Evolutionary conservation across 2,113 vertebrate species (phyloP), one percentile per base, ranked within the genome.

Genomic region (Odontophorus gujanensis): DNA sequence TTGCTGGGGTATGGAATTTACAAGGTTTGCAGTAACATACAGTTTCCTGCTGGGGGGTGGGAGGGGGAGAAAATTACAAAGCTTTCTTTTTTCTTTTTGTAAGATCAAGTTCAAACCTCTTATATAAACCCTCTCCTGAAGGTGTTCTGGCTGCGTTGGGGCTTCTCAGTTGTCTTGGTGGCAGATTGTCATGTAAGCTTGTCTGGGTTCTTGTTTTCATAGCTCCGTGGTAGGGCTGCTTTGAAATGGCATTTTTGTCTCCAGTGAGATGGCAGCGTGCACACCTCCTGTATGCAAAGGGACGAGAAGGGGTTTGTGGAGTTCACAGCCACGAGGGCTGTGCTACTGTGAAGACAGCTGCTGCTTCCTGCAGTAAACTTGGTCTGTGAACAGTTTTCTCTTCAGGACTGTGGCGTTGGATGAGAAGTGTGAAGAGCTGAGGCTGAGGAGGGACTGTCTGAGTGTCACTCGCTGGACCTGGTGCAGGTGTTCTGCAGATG

Each of bases 11-110:
- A 63, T 81, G 83, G 75, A 81, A 95, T 93, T 96, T 93, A 91
- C 88, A 74, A 93, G 96, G 86, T 81, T 96, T 91, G 66, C 62
- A 94, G 96, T 94, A 96, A 93, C 87, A 21, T 90, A 82, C 73
- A 94, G 95, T 68, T 97, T 95, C 93, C 93, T 88, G 93, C 90
- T 86, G 76, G 0, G 48, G 71, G 12, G 62, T 3, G 47, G 59
- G 42, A 32, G 50, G 53, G 38, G 13, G 5, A 72, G 85, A 85
- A 95, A 92, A 94, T 95, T 21, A 93, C 92, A 96, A 95, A 94
- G 92, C 85, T 93, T 85, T 62, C 61, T n/a, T 75, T 92, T 85
- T 80, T n/a, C 11, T 53, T 53, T 8, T 30, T 30, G 51, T 25
- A 72, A 89, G 80, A 62, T 83, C 61, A 72, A 69, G 76, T 95